Percentiles rank a stretch among this genome's conserved stretches.
phyloP scores from a whole-genome alignment of 37 sponge, comb jelly and placozoan species.

The Ephydatia muelleri region DNA sequence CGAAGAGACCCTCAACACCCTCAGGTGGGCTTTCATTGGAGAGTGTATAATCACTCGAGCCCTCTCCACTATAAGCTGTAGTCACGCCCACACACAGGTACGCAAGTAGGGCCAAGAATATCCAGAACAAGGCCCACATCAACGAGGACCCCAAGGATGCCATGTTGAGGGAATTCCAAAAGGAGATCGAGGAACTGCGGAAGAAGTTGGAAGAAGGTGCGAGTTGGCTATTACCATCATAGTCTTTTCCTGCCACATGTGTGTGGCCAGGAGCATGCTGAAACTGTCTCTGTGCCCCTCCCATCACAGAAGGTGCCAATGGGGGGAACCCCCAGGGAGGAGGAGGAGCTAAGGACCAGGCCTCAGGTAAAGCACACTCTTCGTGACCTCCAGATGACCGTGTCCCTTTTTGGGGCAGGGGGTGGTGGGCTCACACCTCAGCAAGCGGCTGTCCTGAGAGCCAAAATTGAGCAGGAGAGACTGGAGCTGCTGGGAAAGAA shows the following conservation, averaged over 20 bases:
- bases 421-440: conserved; percentile 64
- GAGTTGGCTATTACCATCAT: not conserved
- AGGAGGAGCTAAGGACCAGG: not conserved
- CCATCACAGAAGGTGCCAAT: conserved; percentile 25
- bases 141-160: conserved; percentile 99
- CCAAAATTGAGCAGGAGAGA: conserved; percentile 82
- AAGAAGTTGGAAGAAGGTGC: conserved; percentile 75
- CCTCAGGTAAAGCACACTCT: not conserved
- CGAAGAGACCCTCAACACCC: conserved; percentile 92
- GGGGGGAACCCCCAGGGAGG: conserved; percentile 20
- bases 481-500: conserved; percentile 55
- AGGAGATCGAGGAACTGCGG: conserved; percentile 90
- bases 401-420: not conserved
- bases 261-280: not conserved
- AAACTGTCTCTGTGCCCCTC: not conserved
- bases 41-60: not conserved
- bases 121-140: conserved; percentile 94
- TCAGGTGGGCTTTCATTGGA: conserved; percentile 49
- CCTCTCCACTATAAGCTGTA: not conserved
- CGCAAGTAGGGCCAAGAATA: conserved; percentile 96
- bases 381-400: not conserved
- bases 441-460: conserved; percentile 21
- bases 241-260: no score
- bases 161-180: conserved; percentile 96
- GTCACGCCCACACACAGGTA: conserved; percentile 50